Percentiles rank a stretch among this genome's conserved stretches.
Evolutionary conservation across 2,113 vertebrate genomes (phyloP).

Genomic region (Marmota monax): DNA sequence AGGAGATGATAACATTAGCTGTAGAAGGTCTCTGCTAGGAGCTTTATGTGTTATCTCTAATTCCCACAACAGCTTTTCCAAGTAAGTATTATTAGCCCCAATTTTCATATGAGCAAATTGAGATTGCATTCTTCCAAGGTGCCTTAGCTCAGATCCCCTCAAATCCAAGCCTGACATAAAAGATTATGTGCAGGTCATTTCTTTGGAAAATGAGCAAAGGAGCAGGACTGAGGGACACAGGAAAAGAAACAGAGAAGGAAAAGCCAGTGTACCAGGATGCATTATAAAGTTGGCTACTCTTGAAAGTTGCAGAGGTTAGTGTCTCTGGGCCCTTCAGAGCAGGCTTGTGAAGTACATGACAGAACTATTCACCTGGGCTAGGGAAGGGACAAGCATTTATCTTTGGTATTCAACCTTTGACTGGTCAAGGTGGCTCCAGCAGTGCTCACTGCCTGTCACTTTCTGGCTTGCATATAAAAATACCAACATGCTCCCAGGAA

Average conservation of each 20-base stretch:
- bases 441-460: neutral
- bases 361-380: neutral
- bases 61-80: neutral
- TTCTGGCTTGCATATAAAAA: neutral
- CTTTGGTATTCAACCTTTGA: neutral
- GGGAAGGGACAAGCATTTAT: neutral
- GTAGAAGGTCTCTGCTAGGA: neutral
- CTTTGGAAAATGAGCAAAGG: neutral
- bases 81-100: neutral
- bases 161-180: neutral
- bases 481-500: too few relatives aligned
- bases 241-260: neutral
- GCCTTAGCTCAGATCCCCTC: neutral
- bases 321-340: neutral
- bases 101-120: neutral
- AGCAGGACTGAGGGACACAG: neutral
- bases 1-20: neutral
- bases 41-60: neutral
- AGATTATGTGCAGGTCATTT: neutral
- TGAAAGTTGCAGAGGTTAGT: neutral
- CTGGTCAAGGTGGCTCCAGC: neutral
- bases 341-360: neutral
- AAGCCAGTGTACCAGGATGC: neutral
- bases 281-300: neutral
- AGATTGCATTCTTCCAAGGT: neutral